Percentiles rank a stretch among this genome's conserved stretches.
phyloP scores from a whole-genome alignment of 1,140 invertebrate genomes.

The Nasonia longicornis region DNA sequence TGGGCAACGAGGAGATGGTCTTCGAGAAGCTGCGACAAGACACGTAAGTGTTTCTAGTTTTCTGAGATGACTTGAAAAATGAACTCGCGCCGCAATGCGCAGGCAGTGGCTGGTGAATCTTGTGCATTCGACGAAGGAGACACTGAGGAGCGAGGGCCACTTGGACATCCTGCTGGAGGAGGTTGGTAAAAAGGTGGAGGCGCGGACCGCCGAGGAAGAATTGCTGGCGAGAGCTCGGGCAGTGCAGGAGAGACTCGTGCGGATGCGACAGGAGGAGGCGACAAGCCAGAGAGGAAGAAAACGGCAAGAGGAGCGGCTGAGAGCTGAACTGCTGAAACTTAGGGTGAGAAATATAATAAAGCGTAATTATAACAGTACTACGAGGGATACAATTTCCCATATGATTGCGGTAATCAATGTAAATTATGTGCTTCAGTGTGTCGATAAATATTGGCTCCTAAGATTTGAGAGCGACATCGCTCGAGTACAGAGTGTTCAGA shows the following conservation, averaged over 20 bases:
- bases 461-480: too few species aligned
- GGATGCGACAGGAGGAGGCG: background rate
- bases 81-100: conserved; percentile 11
- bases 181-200: conserved; percentile 40
- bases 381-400: too few species aligned
- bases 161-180: conserved; percentile 55
- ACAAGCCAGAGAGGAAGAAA: background rate
- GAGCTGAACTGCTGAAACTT: conserved; percentile 12
- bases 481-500: background rate
- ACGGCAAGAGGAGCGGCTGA: background rate
- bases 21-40: conserved; percentile 56
- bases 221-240: background rate
- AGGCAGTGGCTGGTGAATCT: conserved; percentile 57
- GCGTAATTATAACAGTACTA: too few species aligned
- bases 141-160: conserved; percentile 53
- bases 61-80: background rate
- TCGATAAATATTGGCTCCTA: too few species aligned
- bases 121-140: conserved; percentile 54
- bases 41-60: conserved; percentile 51
- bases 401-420: too few species aligned
- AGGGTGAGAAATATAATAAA: background rate
- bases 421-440: too few species aligned
- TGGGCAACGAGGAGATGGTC: conserved; percentile 43
- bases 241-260: background rate
- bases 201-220: conserved; percentile 2